Evolutionary conservation across 2,113 vertebrate species (phyloP), one percentile per base, ranked within the genome.

Genomic region (Phyllostomus hastatus): DNA sequence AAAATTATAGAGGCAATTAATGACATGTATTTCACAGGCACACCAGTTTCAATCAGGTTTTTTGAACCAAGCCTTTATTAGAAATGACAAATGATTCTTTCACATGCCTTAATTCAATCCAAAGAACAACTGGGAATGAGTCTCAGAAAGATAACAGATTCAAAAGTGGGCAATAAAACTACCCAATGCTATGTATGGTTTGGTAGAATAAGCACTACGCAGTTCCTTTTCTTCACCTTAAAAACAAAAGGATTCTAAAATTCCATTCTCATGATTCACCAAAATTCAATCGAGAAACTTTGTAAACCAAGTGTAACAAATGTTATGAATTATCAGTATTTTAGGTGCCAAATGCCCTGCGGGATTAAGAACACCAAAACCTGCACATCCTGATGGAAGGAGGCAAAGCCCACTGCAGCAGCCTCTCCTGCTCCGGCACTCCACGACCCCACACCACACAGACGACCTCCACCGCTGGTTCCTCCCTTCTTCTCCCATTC

Each of bases 61-160:
- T 48, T 78, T 78, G 50, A 93, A 86, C 28, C 59, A 90, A 64
- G 38, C 38, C 17, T 95, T 89, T 67, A 91, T 46, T 41, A 72
- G 59, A 93, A 96, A 95, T 82, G 22, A 86, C 67, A 93, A 80
- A 20, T 33, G 73, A 83, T 87, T 67, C 38, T 72, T 91, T 85
- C 31, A 11, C 52, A 48, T 22, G 26, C n/a, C 20, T 90, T n/a
- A 92, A 69, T 64, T 87, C 35, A 90, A 76, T 67, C 31, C 61
- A 91, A 95, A 91, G 6, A 48, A n/a, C 66, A 93, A 85, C 50
- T 33, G 66, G 83, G 81, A 82, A 35, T 46, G 5, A 83, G 41
- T 84, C 61, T 67, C 64, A 80, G 59, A 24, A 88, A 67, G 64
- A 16, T 15, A 73, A 57, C 15, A 70, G 26, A 54, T 35, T 64